phyloP scores from a whole-genome alignment of 1,140 invertebrate genomes.

The Neodiprion virginianus region DNA sequence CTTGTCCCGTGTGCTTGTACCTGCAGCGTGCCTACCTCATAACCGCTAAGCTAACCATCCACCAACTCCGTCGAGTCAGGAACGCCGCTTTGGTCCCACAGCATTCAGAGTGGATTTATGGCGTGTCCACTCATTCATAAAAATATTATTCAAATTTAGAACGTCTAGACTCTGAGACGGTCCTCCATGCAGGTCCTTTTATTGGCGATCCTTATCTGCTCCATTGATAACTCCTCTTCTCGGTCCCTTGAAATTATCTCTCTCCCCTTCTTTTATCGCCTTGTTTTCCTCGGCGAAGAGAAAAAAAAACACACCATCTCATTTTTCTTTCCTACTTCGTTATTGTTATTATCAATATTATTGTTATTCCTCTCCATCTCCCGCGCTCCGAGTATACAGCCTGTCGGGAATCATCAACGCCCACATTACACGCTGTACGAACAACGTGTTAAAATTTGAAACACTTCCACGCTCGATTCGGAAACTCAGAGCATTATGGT shows the following conservation, averaged over 20 bases:
- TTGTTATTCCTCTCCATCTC: too few relatives aligned
- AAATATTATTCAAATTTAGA: slow-evolving; percentile 63
- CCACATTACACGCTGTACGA: too few relatives aligned
- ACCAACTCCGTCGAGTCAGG: slow-evolving; percentile 3
- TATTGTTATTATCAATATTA: too few relatives aligned
- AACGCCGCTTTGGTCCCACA: slow-evolving; percentile 33
- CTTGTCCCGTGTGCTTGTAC: slow-evolving; percentile 8
- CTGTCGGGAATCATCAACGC: too few relatives aligned
- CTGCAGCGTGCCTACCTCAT: slow-evolving; percentile 9
- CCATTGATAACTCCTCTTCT: slow-evolving; percentile 36
- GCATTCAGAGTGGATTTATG: slow-evolving; percentile 57
- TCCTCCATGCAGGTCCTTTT: slow-evolving; percentile 19
- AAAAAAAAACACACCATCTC: too few relatives aligned
- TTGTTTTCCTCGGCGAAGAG: neutral
- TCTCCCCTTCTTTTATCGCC: neutral
- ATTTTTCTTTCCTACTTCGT: too few relatives aligned
- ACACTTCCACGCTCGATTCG: too few relatives aligned
- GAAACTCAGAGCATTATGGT: too few relatives aligned
- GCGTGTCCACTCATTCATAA: slow-evolving; percentile 59
- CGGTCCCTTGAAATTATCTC: slow-evolving; percentile 18
- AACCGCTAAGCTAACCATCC: neutral
- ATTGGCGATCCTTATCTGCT: slow-evolving; percentile 40
- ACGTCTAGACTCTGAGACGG: slow-evolving; percentile 48
- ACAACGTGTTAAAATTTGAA: too few relatives aligned
- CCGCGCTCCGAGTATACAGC: too few relatives aligned